phyloP scores from a whole-genome alignment of 1,140 invertebrate species.

The Apis florea region DNA sequence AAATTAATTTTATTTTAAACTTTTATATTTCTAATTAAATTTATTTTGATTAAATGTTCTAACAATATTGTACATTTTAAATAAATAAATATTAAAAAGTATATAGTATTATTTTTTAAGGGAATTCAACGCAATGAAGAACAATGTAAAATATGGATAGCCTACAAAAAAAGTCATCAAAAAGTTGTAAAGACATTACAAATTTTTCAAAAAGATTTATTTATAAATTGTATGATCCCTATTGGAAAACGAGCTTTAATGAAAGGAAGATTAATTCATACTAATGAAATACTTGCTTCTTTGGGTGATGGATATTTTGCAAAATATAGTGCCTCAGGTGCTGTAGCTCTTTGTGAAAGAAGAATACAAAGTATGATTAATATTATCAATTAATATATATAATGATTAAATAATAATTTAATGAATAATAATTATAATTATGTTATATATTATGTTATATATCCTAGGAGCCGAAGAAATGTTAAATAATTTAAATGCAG shows the following conservation, averaged over 20 bases:
- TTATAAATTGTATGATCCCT: constrained; percentile 82
- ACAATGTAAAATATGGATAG: constrained; percentile 68
- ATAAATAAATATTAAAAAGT: not conserved
- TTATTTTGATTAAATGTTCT: not conserved
- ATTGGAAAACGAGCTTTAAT: constrained; percentile 85
- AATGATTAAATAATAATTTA: constrained; percentile 13
- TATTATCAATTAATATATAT: not conserved
- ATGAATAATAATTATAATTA: not conserved
- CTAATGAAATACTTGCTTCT: constrained; percentile 86
- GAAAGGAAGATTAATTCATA: constrained; percentile 86
- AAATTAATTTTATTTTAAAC: too few relatives aligned
- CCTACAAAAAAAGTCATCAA: constrained; percentile 73
- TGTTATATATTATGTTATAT: constrained; percentile 34
- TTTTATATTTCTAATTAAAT: not conserved
- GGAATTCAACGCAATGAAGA: constrained; percentile 71
- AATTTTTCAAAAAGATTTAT: constrained; percentile 72
- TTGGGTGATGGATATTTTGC: constrained; percentile 88
- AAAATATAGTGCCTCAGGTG: constrained; percentile 85
- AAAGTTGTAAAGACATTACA: constrained; percentile 74
- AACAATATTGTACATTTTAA: not conserved
- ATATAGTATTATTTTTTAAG: constrained; percentile 56
- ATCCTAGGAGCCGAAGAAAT: constrained; percentile 78
- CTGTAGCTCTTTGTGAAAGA: constrained; percentile 82
- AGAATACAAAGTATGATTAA: constrained; percentile 81
- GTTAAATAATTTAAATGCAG: constrained; percentile 77